Percentiles rank a stretch among this genome's conserved stretches.
Evolutionary conservation across 2,888 invertebrate species (phyloP).

Genomic region (Drosophila limbata): DNA sequence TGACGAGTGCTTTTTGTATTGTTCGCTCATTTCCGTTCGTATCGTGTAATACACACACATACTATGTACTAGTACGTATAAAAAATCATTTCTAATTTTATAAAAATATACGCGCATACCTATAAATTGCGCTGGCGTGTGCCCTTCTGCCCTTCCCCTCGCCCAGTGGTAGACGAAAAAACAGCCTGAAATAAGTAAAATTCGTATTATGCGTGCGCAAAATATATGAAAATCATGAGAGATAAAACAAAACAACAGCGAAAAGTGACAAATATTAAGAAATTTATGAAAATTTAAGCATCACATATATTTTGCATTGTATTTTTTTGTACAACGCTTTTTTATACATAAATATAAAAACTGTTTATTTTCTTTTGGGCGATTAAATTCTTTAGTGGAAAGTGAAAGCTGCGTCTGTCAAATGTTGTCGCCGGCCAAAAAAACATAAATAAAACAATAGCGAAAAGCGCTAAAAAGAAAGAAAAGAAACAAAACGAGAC

Average conservation of each 20-base stretch:
- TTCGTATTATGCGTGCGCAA: slow-evolving; percentile 46
- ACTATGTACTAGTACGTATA: slow-evolving; percentile 7
- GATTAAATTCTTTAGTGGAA: slow-evolving; percentile 67
- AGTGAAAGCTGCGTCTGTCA: slow-evolving; percentile 68
- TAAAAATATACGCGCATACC: slow-evolving; percentile 50
- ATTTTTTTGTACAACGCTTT: slow-evolving; percentile 43
- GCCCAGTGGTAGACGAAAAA: slow-evolving; percentile 15
- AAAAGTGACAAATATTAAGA: slow-evolving; percentile 30
- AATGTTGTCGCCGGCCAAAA: slow-evolving; percentile 59
- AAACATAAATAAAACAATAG: slow-evolving; percentile 24
- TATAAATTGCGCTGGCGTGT: slow-evolving; percentile 38
- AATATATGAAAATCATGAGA: slow-evolving; percentile 22
- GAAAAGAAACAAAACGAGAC: slow-evolving; percentile 26
- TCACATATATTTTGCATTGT: slow-evolving; percentile 13
- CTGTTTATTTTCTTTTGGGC: slow-evolving; percentile 62
- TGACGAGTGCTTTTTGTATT: slow-evolving; percentile 18
- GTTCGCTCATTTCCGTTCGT: slow-evolving; percentile 60
- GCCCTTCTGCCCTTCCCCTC: slow-evolving; percentile 13
- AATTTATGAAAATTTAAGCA: not conserved
- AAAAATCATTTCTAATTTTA: slow-evolving; percentile 78
- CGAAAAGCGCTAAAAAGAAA: slow-evolving; percentile 1
- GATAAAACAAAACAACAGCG: slow-evolving; percentile 10
- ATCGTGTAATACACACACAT: slow-evolving; percentile 18
- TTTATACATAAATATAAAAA: slow-evolving; percentile 29
- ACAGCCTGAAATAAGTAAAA: slow-evolving; percentile 38